Percentiles rank a stretch among this genome's conserved stretches.
Evolutionary conservation across 2,797 vertebrate genomes (phyloP).

Genomic region (Pteropus rufus): DNA sequence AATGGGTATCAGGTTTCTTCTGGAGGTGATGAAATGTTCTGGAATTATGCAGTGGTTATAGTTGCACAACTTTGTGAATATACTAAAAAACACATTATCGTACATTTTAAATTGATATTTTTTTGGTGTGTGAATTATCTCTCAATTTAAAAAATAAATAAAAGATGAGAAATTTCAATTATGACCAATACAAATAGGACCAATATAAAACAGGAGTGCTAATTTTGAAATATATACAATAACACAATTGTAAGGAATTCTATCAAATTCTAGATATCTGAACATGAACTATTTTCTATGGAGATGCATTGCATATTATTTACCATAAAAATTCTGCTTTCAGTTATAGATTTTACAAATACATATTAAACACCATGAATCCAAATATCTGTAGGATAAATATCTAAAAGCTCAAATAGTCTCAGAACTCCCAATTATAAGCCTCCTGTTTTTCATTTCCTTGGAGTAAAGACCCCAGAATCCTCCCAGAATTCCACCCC

Average conservation of each 20-base stretch:
- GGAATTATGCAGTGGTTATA: neutral
- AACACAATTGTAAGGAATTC: neutral
- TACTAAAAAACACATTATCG: neutral
- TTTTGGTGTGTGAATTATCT: neutral
- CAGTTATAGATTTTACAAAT: constrained; percentile 29
- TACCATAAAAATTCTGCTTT: constrained; percentile 1
- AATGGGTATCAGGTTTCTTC: neutral
- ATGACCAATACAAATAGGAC: neutral
- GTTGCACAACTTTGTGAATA: neutral
- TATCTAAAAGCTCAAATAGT: neutral
- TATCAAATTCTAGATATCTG: neutral
- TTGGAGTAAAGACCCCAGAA: neutral
- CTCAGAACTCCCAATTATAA: neutral
- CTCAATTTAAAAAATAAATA: neutral
- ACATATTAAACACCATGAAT: neutral
- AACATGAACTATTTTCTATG: constrained; percentile 9
- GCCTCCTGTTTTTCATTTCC: neutral
- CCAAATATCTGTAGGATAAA: neutral
- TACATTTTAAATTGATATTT: neutral
- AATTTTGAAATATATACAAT: neutral
- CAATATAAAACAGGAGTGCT: neutral
- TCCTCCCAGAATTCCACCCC: neutral
- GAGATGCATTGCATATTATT: neutral
- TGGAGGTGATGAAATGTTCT: constrained; percentile 1
- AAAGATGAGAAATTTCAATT: neutral